A percentile compares a stretch with the other conserved stretches of the same genome.
These are phyloP conservation scores for Sigmodon hispidus DNA, from an alignment of 2,113 vertebrate genomes.

Conservation along the genomic window DNA sequence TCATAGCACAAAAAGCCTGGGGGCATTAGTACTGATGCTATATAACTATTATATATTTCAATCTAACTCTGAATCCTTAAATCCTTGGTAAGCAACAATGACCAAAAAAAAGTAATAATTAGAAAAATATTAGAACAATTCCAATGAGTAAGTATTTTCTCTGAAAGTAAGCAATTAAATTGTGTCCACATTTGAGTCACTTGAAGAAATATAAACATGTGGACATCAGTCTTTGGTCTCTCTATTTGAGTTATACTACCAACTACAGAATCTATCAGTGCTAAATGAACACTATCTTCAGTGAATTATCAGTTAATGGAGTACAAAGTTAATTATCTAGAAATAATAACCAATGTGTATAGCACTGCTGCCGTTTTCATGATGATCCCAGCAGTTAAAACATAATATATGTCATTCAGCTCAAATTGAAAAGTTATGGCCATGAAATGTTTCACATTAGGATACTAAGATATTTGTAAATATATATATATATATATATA, in stretches of 20 bases:
- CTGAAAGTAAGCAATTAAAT: constrained; percentile 50
- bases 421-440: neutral
- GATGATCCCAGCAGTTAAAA: neutral
- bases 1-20: neutral
- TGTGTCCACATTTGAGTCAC: constrained; percentile 2
- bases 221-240: constrained; percentile 2
- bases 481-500: no score
- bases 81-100: neutral
- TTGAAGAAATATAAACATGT: constrained; percentile 22
- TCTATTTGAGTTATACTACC: neutral
- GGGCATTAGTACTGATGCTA: neutral
- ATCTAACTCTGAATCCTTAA: neutral
- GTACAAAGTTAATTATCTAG: constrained; percentile 40
- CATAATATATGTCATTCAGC: no score
- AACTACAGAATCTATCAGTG: neutral
- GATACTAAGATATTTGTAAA: neutral
- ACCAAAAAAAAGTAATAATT: neutral
- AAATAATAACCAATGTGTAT: neutral
- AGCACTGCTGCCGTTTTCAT: neutral
- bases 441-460: neutral
- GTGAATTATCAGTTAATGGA: constrained; percentile 37
- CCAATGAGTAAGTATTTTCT: neutral
- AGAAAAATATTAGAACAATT: constrained; percentile 59
- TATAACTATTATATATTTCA: constrained; percentile 22
- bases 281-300: neutral